A percentile compares a stretch with the other conserved stretches of the same genome.
These are phyloP conservation scores for Asteroscopus sphinx DNA, from an alignment of 2,888 invertebrate genomes.

Conservation along the genomic window DNA sequence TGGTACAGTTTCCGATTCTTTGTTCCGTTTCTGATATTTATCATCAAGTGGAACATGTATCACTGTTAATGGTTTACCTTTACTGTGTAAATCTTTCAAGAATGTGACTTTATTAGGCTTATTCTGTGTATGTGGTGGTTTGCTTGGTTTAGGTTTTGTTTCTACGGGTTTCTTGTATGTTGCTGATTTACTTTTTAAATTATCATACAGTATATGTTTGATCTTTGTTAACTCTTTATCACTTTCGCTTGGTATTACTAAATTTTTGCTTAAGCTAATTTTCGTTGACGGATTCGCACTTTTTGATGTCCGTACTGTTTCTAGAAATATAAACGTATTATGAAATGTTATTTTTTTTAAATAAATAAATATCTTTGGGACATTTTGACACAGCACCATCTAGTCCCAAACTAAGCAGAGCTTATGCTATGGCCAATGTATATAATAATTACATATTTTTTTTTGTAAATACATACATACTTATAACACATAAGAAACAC, in stretches of 20 bases:
- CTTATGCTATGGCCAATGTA: too few species aligned
- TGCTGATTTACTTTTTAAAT: constrained; percentile 32
- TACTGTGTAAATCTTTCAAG: constrained; percentile 62
- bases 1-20: neutral
- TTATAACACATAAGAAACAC: too few species aligned
- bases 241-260: constrained; percentile 64
- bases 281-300: constrained; percentile 59
- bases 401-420: too few species aligned
- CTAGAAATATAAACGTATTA: constrained; percentile 68
- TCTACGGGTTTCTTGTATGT: constrained; percentile 58
- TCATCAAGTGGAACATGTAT: constrained; percentile 76
- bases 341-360: neutral
- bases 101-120: constrained; percentile 55
- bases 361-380: too few species aligned
- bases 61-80: constrained; percentile 63
- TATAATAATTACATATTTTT: too few species aligned
- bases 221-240: constrained; percentile 63
- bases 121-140: constrained; percentile 44
- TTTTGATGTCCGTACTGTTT: constrained; percentile 59
- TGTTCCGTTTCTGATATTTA: constrained; percentile 49
- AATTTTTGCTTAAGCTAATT: constrained; percentile 72
- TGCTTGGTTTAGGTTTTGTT: constrained; percentile 50
- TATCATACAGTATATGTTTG: constrained; percentile 65
- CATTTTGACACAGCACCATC: too few species aligned
- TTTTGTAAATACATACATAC: too few species aligned